These are phyloP conservation scores for Oreonectes daqikongensis DNA, from an alignment of 2,797 vertebrate genomes.

Conservation along the genomic window DNA sequence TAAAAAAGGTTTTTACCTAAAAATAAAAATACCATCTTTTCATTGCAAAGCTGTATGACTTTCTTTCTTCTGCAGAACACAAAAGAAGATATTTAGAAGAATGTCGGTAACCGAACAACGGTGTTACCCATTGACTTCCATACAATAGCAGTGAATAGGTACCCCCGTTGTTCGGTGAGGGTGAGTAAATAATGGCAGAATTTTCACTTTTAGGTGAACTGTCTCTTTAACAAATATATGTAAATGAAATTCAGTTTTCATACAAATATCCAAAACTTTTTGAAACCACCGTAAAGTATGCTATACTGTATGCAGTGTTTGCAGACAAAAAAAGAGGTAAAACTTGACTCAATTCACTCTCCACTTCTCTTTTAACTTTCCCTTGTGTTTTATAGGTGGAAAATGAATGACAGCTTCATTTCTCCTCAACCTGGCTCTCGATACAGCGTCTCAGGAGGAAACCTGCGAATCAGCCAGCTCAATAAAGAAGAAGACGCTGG, in stretches of 20 bases:
- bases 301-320: background rate
- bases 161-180: no score
- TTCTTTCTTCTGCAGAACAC: no score
- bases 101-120: no score
- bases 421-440: slow-evolving; percentile 82
- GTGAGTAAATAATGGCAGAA: no score
- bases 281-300: background rate
- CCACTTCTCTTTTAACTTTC: background rate
- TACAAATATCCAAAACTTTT: background rate
- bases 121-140: no score
- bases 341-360: background rate
- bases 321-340: background rate
- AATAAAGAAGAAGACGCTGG: slow-evolving; percentile 88
- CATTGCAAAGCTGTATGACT: no score
- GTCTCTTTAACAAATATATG: no score
- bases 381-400: slow-evolving; percentile 84
- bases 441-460: slow-evolving; percentile 86
- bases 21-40: no score
- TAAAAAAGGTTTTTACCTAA: no score
- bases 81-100: no score
- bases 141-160: no score
- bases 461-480: slow-evolving; percentile 87
- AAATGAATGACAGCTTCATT: slow-evolving; percentile 88
- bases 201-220: no score
- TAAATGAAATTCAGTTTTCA: background rate